phyloP scores from a whole-genome alignment of 2,888 invertebrate species.

The Cremastobaeus sp. region DNA sequence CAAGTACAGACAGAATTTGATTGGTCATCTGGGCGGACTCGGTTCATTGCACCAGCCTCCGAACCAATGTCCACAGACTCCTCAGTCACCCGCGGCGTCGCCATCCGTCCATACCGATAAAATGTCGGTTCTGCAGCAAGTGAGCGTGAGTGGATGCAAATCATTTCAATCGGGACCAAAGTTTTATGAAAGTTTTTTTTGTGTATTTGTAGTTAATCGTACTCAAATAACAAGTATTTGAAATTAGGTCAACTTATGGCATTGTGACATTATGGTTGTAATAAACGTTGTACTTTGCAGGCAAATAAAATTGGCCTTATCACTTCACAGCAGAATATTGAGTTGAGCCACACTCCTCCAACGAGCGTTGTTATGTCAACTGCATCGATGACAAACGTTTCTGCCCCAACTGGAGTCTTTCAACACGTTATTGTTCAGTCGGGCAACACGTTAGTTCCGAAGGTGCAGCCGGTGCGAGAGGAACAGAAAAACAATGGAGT shows the following conservation, averaged over 20 bases:
- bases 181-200: too few species aligned
- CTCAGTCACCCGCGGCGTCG: conserved; percentile 68
- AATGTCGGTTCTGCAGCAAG: conserved; percentile 72
- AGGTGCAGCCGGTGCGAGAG: conserved; percentile 69
- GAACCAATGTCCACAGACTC: conserved; percentile 70
- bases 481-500: conserved; percentile 75
- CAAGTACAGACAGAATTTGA: conserved; percentile 71
- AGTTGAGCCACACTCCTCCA: conserved; percentile 69
- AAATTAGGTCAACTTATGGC: conserved; percentile 7
- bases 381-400: conserved; percentile 71
- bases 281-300: conserved; percentile 50
- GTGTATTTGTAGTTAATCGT: too few species aligned
- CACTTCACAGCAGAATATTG: conserved; percentile 66
- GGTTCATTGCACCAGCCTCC: conserved; percentile 69
- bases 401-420: conserved; percentile 75
- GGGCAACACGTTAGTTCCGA: conserved; percentile 84
- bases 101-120: conserved; percentile 70
- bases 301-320: conserved; percentile 70
- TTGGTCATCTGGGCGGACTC: conserved; percentile 69
- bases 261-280: conserved; percentile 8
- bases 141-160: conserved; percentile 63
- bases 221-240: too few species aligned
- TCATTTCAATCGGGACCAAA: too few species aligned
- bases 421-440: conserved; percentile 90
- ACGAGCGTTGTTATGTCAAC: conserved; percentile 73